These are phyloP conservation scores for Mnemiopsis leidyi DNA, from an alignment of 37 sponge, comb jelly and placozoan species.

Conservation along the genomic window DNA sequence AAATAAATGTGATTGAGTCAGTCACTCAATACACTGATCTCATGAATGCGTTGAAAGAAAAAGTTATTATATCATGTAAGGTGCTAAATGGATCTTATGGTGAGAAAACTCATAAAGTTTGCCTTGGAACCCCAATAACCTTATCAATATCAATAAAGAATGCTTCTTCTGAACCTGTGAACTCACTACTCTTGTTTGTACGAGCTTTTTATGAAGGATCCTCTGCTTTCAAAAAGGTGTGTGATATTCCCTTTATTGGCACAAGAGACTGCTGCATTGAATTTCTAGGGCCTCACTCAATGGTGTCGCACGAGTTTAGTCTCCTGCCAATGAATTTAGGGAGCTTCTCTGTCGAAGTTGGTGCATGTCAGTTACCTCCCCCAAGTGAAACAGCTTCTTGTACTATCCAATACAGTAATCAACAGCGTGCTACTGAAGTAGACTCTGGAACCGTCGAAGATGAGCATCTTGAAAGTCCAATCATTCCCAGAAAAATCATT, in stretches of 20 bases:
- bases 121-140: background rate
- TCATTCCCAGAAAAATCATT: background rate
- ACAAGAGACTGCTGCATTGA: background rate
- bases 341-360: background rate
- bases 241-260: constrained; percentile 27
- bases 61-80: background rate
- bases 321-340: background rate
- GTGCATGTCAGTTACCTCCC: background rate
- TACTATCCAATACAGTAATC: background rate
- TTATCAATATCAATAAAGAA: background rate
- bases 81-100: background rate
- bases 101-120: background rate
- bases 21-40: background rate
- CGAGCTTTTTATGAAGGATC: background rate
- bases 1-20: background rate
- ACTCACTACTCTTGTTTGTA: background rate
- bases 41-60: constrained; percentile 12
- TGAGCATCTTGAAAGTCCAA: background rate
- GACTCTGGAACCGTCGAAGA: background rate
- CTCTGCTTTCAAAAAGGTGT: background rate
- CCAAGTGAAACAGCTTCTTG: background rate
- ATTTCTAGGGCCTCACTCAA: background rate
- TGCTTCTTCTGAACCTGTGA: background rate
- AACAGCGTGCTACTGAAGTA: background rate
- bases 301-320: background rate